Evolutionary conservation across 2,113 vertebrate species (phyloP).

Genomic region (Melospiza melodia): DNA sequence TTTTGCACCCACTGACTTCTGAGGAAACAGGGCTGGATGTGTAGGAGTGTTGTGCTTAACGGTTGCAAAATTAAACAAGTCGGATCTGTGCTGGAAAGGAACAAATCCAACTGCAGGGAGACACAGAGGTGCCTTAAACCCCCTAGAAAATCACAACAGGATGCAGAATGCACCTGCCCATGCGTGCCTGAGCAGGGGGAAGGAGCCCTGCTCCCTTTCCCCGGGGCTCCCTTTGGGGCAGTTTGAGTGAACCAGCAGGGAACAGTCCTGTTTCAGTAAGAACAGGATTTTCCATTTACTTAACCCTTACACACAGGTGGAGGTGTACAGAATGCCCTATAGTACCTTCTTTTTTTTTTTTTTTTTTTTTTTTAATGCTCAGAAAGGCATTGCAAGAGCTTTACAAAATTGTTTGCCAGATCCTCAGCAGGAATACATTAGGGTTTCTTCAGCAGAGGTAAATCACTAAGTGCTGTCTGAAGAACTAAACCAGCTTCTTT

Average conservation of each 20-base stretch:
- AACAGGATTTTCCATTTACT: constrained; percentile 53
- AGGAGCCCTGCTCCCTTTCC: background rate
- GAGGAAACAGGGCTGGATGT: background rate
- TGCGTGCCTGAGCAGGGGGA: background rate
- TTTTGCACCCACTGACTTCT: constrained; percentile 20
- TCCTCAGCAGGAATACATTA: constrained; percentile 13
- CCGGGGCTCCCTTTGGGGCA: constrained; percentile 5
- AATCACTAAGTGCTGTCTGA: background rate
- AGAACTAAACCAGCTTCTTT: background rate
- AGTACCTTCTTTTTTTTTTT: background rate
- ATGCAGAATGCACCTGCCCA: constrained; percentile 38
- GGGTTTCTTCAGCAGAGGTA: background rate
- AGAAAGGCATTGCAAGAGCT: background rate
- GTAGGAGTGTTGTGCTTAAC: background rate
- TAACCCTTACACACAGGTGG: background rate
- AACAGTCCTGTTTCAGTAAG: constrained; percentile 4
- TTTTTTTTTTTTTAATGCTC: background rate
- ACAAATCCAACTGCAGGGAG: background rate
- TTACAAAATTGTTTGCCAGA: constrained; percentile 11
- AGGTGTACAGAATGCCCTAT: background rate
- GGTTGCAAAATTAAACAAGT: background rate
- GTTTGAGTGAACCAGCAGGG: constrained; percentile 22
- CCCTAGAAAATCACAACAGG: constrained; percentile 22
- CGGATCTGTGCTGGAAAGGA: constrained; percentile 26
- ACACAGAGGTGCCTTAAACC: constrained; percentile 36